These are phyloP conservation scores for Crypturellus undulatus DNA, from an alignment of 2,113 vertebrate genomes.

Conservation along the genomic window DNA sequence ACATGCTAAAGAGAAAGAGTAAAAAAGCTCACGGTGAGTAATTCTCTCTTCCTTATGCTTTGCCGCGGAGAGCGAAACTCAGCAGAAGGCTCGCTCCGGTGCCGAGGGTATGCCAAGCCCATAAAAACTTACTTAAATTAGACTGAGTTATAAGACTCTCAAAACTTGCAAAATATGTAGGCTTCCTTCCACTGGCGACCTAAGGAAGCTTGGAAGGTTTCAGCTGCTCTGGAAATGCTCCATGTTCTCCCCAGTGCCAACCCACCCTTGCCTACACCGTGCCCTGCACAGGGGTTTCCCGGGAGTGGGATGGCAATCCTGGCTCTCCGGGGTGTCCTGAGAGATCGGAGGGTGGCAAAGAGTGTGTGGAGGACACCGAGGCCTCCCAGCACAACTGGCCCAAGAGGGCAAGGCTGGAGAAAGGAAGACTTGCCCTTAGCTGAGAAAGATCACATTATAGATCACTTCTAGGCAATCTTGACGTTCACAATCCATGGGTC, in stretches of 20 bases:
- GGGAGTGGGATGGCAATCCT: no score
- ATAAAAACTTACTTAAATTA: conserved; percentile 48
- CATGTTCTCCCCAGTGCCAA: not conserved
- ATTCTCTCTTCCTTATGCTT: conserved; percentile 34
- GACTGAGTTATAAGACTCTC: conserved; percentile 41
- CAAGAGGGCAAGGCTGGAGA: no score
- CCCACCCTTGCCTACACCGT: not conserved
- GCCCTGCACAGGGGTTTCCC: conserved; percentile 13
- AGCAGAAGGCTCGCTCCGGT: conserved; percentile 33
- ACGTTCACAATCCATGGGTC: no score
- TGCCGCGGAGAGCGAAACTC: conserved; percentile 9
- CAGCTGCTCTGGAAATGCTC: conserved; percentile 35
- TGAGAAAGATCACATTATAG: no score
- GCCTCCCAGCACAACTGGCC: no score
- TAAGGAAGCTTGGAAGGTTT: conserved; percentile 41
- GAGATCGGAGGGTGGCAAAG: no score
- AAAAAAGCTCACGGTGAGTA: not conserved
- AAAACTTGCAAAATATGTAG: conserved; percentile 49
- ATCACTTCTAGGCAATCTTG: no score
- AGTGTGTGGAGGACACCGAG: no score
- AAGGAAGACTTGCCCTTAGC: no score
- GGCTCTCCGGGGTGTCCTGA: no score
- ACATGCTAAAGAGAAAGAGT: not conserved
- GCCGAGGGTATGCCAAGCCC: conserved; percentile 35
- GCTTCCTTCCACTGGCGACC: conserved; percentile 41